Evolutionary conservation across 2,113 vertebrate species (phyloP).

Genomic region (Hydrochoerus hydrochaeris): DNA sequence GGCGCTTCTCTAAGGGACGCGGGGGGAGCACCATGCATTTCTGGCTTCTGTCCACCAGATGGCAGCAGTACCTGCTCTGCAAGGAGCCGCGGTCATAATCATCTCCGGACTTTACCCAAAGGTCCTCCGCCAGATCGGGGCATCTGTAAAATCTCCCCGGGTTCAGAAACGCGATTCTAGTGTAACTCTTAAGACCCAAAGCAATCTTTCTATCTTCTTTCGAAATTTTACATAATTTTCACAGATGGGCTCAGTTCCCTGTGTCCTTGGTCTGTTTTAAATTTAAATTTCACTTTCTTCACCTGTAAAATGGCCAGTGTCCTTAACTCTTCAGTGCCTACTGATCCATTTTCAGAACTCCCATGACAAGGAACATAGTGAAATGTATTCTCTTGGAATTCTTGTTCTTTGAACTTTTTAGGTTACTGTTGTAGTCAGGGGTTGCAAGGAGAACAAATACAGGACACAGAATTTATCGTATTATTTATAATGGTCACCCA

Average conservation of each 20-base stretch:
- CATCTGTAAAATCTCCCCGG: neutral
- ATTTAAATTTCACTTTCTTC: slow-evolving; percentile 32
- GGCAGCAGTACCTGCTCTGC: neutral
- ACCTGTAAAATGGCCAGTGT: neutral
- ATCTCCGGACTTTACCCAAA: neutral
- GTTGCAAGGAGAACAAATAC: too few species aligned
- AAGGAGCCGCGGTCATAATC: neutral
- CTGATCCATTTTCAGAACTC: neutral
- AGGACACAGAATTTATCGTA: too few species aligned
- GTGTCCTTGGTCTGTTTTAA: neutral
- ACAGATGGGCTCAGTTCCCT: neutral
- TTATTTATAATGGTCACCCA: too few species aligned
- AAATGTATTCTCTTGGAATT: neutral
- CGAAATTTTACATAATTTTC: neutral
- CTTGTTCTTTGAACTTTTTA: neutral
- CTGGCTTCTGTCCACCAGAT: neutral
- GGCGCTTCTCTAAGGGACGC: neutral
- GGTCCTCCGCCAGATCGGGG: too few species aligned
- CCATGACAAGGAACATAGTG: neutral
- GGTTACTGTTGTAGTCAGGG: too few species aligned
- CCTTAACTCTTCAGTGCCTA: neutral
- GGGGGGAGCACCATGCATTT: neutral
- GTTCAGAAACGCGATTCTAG: neutral
- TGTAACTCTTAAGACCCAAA: neutral
- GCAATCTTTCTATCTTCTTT: neutral